Evolutionary conservation across 2,888 invertebrate genomes (phyloP), one percentile per base, ranked within the genome.

Genomic region (Lathronympha strigana): DNA sequence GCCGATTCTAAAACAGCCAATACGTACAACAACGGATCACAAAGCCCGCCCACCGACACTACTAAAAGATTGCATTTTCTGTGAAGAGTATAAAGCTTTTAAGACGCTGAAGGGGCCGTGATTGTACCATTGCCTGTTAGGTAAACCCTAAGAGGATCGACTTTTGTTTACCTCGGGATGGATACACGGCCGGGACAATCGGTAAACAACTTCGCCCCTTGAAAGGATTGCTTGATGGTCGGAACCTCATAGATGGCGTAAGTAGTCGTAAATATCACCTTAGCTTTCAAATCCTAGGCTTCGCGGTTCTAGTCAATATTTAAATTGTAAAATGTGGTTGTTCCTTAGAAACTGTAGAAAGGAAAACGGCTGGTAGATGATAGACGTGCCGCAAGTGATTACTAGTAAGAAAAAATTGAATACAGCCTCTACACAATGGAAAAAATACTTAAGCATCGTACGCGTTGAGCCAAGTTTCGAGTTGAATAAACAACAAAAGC

Each of bases 51-150:
- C 28, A 57, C 50, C 57, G 31, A 31, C 58, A 43, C 31, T 40
- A 61, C 60, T 66, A 66, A 61, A 66, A 66, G 64, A 66, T 61
- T 66, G 66, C 61, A 49, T 66, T 60, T 58, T 60, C 66, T 61
- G 28, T 33, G 17, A 43, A 45, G 57, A 33, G 60, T 60, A 66
- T 61, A 66, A 66, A 66, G 66, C 66, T 66, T 66, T 66, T 66
- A 66, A 66, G 66, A 66, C 31, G 53, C 38, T 36, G 45, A 64
- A 60, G 40, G 61, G 54, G 66, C 36, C 28, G 36, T 63, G 58
- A 60, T 60, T 47, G 61, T 66, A 47, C 53, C 54, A 66, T 66
- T 66, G 66, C 40, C 66, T 51, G 58, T 60, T 66, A 47, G 61
- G 66, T 66, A 54, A 60, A 66, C 66, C 57, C 45, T 58, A 40